Percentiles rank a stretch among this genome's conserved stretches.
These are phyloP conservation scores for Apeira syringaria DNA, from an alignment of 2,888 invertebrate genomes.

Conservation along the genomic window DNA sequence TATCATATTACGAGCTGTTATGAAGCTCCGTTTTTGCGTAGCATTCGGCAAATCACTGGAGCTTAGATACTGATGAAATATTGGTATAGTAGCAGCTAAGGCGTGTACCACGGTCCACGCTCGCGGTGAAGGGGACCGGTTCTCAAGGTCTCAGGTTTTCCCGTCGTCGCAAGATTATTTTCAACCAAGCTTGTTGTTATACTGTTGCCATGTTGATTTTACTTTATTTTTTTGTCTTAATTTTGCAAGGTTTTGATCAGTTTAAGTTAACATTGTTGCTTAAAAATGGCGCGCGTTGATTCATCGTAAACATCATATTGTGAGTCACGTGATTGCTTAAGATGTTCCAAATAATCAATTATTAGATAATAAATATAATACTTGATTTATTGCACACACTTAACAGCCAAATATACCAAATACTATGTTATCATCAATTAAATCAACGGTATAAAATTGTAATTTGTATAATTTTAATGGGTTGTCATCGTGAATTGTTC, in stretches of 20 bases:
- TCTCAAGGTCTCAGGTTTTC: constrained; percentile 76
- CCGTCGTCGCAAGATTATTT: constrained; percentile 44
- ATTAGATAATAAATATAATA: no score
- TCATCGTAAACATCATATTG: background rate
- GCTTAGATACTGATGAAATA: constrained; percentile 4
- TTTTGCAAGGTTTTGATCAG: constrained; percentile 4
- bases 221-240: constrained; percentile 24
- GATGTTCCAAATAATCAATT: no score
- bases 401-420: no score
- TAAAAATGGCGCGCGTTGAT: background rate
- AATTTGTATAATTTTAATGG: no score
- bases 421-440: no score
- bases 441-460: no score
- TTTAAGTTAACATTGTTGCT: background rate
- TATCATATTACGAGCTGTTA: no score
- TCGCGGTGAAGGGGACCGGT: constrained; percentile 65
- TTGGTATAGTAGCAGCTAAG: constrained; percentile 6
- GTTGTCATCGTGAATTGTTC: background rate
- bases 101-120: constrained; percentile 35
- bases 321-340: no score
- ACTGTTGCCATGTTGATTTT: constrained; percentile 41
- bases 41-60: background rate
- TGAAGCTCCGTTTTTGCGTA: no score
- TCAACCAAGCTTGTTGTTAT: constrained; percentile 27
- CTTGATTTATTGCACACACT: no score